A percentile compares a stretch with the other conserved stretches of the same genome.
Conservation (phyloP, 1,140 invertebrate genomes). For the Triops longicaudatus region DNA sequence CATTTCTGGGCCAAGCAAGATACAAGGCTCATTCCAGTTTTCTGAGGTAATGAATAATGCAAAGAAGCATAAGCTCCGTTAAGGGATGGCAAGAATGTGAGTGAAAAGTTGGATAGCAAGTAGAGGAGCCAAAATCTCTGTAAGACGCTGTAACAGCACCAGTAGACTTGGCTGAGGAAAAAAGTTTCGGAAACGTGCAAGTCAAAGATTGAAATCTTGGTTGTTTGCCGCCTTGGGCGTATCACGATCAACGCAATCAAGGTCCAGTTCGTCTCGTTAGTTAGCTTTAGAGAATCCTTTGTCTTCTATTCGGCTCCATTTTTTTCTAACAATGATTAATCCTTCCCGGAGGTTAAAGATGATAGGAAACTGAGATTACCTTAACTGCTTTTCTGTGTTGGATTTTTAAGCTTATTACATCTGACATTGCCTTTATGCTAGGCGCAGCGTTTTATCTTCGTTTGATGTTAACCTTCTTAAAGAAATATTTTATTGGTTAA, state of each 20-base stretch:
- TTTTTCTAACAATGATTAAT: neutral
- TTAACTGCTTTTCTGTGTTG: too few species aligned
- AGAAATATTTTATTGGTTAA: neutral
- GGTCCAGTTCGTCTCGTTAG: slow-evolving; percentile 4
- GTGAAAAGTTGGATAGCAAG: neutral
- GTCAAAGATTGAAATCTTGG: slow-evolving; percentile 9
- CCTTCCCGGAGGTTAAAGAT: neutral
- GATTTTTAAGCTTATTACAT: too few species aligned
- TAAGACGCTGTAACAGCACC: neutral
- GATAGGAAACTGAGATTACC: neutral
- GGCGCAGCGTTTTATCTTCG: neutral
- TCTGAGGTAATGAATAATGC: neutral
- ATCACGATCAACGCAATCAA: slow-evolving; percentile 7
- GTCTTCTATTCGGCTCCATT: neutral
- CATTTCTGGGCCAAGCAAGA: neutral
- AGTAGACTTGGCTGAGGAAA: neutral
- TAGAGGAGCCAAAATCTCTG: neutral
- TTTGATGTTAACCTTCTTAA: neutral
- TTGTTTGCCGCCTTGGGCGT: neutral
- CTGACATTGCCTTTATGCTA: too few species aligned
- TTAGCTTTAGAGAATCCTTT: neutral
- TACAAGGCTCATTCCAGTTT: neutral
- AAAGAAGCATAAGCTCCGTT: neutral
- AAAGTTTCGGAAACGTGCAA: neutral
- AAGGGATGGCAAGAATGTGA: neutral